These are phyloP conservation scores for Paradoxurus hermaphroditus DNA, from an alignment of 2,113 vertebrate genomes.

Conservation along the genomic window DNA sequence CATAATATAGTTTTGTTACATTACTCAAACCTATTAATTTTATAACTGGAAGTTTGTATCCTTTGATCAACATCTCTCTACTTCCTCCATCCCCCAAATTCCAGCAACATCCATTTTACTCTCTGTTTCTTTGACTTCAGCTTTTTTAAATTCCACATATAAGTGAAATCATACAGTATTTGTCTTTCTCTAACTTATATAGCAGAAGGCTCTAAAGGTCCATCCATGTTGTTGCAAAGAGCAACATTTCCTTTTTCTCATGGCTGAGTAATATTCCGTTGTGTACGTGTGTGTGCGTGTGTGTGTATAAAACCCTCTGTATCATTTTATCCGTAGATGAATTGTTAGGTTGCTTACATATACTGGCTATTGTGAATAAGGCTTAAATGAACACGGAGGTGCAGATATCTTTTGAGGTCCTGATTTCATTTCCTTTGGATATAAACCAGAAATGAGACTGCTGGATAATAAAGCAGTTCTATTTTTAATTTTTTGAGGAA, in stretches of 20 bases:
- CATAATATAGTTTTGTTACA: background rate
- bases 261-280: background rate
- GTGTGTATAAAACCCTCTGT: background rate
- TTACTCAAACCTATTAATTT: background rate
- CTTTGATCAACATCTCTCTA: background rate
- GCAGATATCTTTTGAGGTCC: background rate
- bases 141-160: background rate
- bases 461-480: background rate
- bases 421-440: background rate
- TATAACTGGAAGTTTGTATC: background rate
- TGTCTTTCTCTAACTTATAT: background rate
- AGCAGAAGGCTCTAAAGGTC: background rate
- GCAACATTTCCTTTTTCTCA: background rate
- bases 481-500: background rate
- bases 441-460: background rate
- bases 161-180: background rate
- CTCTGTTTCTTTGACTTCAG: background rate
- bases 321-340: background rate
- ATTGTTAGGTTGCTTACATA: background rate
- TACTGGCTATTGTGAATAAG: background rate
- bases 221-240: background rate
- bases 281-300: background rate
- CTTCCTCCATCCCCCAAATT: background rate
- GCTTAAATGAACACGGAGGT: background rate
- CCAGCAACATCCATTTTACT: background rate